Evolutionary conservation across 2,797 vertebrate species (phyloP), one percentile per base, ranked within the genome.

Genomic region (Halcyon badia): DNA sequence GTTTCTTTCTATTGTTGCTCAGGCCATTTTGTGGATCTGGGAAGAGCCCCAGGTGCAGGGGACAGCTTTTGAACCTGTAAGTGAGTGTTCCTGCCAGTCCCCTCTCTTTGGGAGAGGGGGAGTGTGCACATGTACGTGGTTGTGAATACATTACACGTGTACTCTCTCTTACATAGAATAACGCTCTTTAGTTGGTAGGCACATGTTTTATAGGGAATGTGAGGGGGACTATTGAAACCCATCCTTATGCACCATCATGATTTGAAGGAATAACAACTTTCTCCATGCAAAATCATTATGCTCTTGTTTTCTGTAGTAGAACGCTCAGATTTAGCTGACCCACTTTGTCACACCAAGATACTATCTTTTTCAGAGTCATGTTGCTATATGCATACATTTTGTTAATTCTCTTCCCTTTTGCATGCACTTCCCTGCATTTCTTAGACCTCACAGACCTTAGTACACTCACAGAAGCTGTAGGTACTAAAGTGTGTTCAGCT

Each of bases 51-150:
- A 62, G 62, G 39, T 91, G 78, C 72, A 44, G 57, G 39, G 30
- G n/a, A 3, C 48, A 92, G 80, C 42, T 85, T 95, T 65, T 73
- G 41, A 70, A 83, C 26, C 64, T 73, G 30, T 56, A 80, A 48
- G 6, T 1, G 49, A n/a, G 8, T 0, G 0, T 85, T 83, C 25
- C 82, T 73, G 71, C 28, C 39, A 64, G 48, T 37, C 4, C 4
- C 1, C 9, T 35, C 10, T 60, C 51, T 49, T 22, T 58, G 82
- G 12, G 46, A 49, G n/a, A 39, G 26, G 22, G 24, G 9, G 19
- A 89, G 20, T 0, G 0, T 31, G 33, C 52, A 13, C 14, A 3
- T 4, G 3, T 5, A 2, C 30, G 10, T 73, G 60, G 7, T 10
- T 89, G 48, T 85, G 60, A 68, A 66, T 56, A 8, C 19, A 9